Conservation (phyloP, 2,797 vertebrate species). For the Oophaga sylvatica region DNA sequence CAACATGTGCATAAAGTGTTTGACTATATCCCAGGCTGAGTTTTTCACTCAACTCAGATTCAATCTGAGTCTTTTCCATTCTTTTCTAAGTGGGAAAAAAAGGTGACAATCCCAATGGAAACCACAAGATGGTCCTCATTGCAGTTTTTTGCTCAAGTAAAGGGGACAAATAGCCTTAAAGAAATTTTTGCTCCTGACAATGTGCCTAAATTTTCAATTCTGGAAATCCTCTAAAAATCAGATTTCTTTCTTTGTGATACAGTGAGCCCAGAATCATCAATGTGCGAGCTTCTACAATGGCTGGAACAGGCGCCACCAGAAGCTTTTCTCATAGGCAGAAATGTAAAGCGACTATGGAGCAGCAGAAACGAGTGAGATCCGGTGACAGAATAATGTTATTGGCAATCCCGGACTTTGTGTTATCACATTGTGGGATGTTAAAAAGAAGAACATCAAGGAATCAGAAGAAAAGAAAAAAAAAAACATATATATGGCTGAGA, state of each 20-base stretch:
- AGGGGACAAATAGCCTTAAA: background rate
- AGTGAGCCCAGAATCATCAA: background rate
- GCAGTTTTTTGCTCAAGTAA: too few species aligned
- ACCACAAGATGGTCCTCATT: too few species aligned
- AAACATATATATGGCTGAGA: slow-evolving; percentile 21
- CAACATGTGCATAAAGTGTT: too few species aligned
- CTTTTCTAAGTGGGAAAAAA: too few species aligned
- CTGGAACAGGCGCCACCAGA: background rate
- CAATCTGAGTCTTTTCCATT: too few species aligned
- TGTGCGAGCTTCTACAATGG: background rate
- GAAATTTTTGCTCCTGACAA: background rate
- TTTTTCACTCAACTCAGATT: too few species aligned
- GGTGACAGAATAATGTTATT: background rate
- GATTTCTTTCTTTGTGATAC: background rate
- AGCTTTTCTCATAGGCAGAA: background rate
- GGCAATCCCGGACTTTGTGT: slow-evolving; percentile 23
- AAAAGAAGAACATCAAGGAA: slow-evolving; percentile 44
- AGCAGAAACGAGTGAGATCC: background rate
- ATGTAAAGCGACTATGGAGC: background rate
- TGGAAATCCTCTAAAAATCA: background rate
- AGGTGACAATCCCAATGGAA: too few species aligned
- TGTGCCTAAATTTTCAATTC: background rate
- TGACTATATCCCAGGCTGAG: too few species aligned
- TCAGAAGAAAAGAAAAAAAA: slow-evolving; percentile 28
- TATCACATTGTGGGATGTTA: slow-evolving; percentile 11